phyloP scores from a whole-genome alignment of 2,797 vertebrate genomes.

The Hephaestus fuliginosus region DNA sequence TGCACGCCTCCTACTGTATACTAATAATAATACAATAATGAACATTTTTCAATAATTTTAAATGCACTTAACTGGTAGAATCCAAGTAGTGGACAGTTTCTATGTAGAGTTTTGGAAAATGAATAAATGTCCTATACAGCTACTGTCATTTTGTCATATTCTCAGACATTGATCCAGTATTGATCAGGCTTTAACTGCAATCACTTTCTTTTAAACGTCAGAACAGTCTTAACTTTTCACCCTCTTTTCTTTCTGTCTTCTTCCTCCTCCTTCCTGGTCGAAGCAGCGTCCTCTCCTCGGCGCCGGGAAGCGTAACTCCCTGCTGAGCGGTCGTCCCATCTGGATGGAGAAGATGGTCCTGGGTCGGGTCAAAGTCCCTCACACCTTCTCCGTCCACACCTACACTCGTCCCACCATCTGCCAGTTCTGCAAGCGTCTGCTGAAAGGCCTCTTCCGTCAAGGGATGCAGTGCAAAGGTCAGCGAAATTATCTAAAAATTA shows the following conservation, averaged over 20 bases:
- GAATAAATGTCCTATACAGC: not conserved
- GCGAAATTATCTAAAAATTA: rapidly evolving
- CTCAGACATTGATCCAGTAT: too few species aligned
- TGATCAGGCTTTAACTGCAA: too few species aligned
- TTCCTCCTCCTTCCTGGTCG: too few species aligned
- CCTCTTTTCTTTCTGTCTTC: not conserved
- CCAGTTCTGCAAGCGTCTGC: slow-evolving; percentile 93
- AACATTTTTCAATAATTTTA: too few species aligned
- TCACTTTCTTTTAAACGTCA: not conserved
- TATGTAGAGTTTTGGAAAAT: not conserved
- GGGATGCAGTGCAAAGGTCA: slow-evolving; percentile 97
- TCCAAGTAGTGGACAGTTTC: not conserved
- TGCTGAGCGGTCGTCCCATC: slow-evolving; percentile 94
- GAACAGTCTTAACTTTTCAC: too few species aligned
- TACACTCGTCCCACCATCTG: slow-evolving; percentile 96
- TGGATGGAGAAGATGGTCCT: slow-evolving; percentile 98
- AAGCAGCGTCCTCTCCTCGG: slow-evolving; percentile 88
- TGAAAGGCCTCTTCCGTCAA: slow-evolving; percentile 95
- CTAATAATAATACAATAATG: too few species aligned
- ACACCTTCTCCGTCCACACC: slow-evolving; percentile 95
- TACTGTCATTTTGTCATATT: too few species aligned
- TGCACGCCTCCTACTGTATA: too few species aligned
- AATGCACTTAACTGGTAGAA: not conserved
- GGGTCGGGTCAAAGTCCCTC: slow-evolving; percentile 94
- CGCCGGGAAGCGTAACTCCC: slow-evolving; percentile 92